A percentile compares a stretch with the other conserved stretches of the same genome.
phyloP scores from a whole-genome alignment of 2,797 vertebrate species.

The Rousettus madagascariensis region DNA sequence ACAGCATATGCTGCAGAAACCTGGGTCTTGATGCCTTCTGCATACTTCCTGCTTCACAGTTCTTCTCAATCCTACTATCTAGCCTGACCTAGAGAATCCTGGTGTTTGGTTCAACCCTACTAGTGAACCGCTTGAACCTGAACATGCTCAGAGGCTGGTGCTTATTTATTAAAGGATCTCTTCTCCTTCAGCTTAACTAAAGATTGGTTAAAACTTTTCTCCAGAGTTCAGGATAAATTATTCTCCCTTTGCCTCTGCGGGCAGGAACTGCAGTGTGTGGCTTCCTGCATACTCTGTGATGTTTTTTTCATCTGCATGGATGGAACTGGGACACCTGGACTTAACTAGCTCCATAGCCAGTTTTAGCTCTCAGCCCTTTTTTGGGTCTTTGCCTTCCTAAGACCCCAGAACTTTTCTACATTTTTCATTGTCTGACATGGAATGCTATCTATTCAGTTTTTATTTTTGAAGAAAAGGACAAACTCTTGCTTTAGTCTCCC shows the following conservation, averaged over 20 bases:
- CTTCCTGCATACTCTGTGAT: not conserved
- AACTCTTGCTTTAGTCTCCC: not conserved
- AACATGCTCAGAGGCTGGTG: not conserved
- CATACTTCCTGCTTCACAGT: not conserved
- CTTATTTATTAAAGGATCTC: not conserved
- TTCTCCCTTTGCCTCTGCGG: not conserved
- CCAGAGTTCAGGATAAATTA: not conserved
- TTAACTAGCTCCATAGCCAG: not conserved
- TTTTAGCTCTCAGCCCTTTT: not conserved
- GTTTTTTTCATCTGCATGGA: not conserved
- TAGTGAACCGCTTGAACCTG: not conserved
- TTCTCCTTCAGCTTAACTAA: not conserved
- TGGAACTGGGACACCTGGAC: not conserved
- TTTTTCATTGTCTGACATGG: not conserved
- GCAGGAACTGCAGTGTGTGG: not conserved
- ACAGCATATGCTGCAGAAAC: not conserved
- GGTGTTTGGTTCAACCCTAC: rapidly evolving
- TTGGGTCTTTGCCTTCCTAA: not conserved
- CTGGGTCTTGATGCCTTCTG: not conserved
- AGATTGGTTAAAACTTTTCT: not conserved
- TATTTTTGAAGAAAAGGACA: not conserved
- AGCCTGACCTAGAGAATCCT: not conserved
- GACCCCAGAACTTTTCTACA: not conserved
- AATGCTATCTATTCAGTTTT: not conserved
- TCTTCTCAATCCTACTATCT: not conserved